Conservation (phyloP, 2,113 vertebrate species). For the Chinchilla lanigera region DNA sequence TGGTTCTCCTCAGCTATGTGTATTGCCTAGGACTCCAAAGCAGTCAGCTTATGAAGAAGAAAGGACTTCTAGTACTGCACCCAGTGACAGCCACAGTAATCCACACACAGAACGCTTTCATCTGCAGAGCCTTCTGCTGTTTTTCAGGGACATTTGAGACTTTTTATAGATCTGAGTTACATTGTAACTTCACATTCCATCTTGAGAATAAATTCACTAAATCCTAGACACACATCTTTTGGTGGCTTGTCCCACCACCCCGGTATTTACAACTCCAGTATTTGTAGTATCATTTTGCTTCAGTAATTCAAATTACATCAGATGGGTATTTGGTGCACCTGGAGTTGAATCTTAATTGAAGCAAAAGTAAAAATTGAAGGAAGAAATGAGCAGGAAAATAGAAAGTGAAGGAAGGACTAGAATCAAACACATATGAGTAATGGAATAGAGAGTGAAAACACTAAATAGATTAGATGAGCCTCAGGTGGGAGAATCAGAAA, state of each 20-base stretch:
- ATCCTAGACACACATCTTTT: not conserved
- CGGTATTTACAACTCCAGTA: not conserved
- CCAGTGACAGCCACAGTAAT: not conserved
- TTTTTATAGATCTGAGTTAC: not conserved
- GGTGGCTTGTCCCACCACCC: not conserved
- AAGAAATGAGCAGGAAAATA: not conserved
- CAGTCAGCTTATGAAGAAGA: not conserved
- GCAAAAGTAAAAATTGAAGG: not conserved
- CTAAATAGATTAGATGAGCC: not conserved
- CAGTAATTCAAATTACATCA: not conserved
- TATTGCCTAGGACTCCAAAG: not conserved
- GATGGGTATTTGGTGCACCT: not conserved
- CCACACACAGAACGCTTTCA: not conserved
- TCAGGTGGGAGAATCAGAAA: not conserved
- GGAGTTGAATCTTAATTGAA: not conserved
- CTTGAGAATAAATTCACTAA: not conserved
- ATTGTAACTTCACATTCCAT: not conserved
- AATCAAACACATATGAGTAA: not conserved
- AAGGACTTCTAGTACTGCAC: not conserved
- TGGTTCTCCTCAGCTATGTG: not conserved
- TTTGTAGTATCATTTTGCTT: not conserved
- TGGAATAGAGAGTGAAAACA: not conserved
- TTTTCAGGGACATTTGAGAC: not conserved
- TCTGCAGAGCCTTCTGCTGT: not conserved
- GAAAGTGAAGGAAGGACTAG: not conserved